Evolutionary conservation across 2,797 vertebrate species (phyloP), one percentile per base, ranked within the genome.

Genomic region (Crenuchus spilurus): DNA sequence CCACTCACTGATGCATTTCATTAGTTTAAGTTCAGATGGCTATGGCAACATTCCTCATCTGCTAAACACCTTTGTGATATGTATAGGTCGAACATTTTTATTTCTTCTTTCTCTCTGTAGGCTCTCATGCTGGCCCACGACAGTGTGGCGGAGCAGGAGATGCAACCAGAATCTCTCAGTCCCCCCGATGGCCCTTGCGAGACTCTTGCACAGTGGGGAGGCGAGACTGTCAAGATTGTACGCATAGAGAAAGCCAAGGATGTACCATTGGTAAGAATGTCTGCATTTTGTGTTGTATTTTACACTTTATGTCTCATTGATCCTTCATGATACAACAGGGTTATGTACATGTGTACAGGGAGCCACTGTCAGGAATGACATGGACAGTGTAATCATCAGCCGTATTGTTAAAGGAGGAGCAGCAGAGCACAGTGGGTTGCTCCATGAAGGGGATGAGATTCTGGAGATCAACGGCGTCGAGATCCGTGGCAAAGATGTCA

Each of bases 401-500:
- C 95, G 97, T 0, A 98, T 99, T 65, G 97, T 99, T 58, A 96
- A 96, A 72, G 97, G 97, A 2, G 97, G 97, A 22, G 97, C 97
- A 0, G 97, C 97, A 1, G 97, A 99, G 76, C 94, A 92, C 70
- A 99, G 97, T 55, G 96, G 96, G 28, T 91, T 99, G 3, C 85
- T 99, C 20, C 94, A 95, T 1, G 97, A 99, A 90, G 97, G 97
- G 46, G 97, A 99, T 6, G 97, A 99, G 88, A 95, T 99, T 84
- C 82, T 99, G 72, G 96, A 99, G 85, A 97, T 99, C 70, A 98
- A 99, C 18, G 94, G 96, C 63, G 92, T 96, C 14, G 96, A 98
- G 85, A 99, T 99, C 80, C 90, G 97, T 75, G 97, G 97, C 20
- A 98, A 98, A 85, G 97, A 99, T 49, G 97, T 99, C 87, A 99